Base-by-base conservation (phyloP, 2,797 vertebrate species). In the Muraenolepis orangiensis region DNA sequence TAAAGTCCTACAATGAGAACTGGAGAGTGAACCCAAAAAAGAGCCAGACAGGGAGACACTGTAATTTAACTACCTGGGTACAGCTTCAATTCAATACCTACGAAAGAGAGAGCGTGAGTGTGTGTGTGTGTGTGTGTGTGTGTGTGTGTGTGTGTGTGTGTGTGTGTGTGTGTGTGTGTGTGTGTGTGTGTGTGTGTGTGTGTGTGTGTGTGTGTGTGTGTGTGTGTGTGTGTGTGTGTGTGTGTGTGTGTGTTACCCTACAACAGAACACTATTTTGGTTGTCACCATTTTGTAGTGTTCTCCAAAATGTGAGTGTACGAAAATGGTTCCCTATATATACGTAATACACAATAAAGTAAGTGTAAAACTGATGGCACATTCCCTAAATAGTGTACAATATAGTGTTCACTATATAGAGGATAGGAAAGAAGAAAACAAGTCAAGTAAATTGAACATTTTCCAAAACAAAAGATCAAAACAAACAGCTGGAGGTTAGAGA, bases 1-100 rank as follows among this genome's bases (percentile, higher is more conserved):
- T 11, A 23, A 23, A 61, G 51, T 61, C 51, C 2, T 61, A 61
- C 51, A 61, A 61, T 61, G 51, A 29, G 72, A 67, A 18, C 75
- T 4, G 11, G 3, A 70, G 29, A 76, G 28, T 74, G 26, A 74
- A 72, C n/a, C n/a, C 46, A 57, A 18, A 20, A 57, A 14, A 20
- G 20, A 51, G 46, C 46, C 46, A 51, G n/a, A 61, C n/a, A 26
- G n/a, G 46, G 10, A 26, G 13, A 76, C 72, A 80, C 31, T 23
- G 80, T 76, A 82, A 85, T 84, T 78, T 85, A 77, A 85, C 80
- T 75, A 67, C 79, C 80, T 80, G 72, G 81, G 78, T 84, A 87
- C 74, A 32, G 46, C 73, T 78, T 77, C 66, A 71, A 69, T 80
- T 81, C 75, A 82, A 78, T 46, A n/a, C n/a, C n/a, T n/a, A n/a